These are phyloP conservation scores for Drosophila kambysellisi DNA, from an alignment of 2,888 invertebrate species.

Conservation along the genomic window DNA sequence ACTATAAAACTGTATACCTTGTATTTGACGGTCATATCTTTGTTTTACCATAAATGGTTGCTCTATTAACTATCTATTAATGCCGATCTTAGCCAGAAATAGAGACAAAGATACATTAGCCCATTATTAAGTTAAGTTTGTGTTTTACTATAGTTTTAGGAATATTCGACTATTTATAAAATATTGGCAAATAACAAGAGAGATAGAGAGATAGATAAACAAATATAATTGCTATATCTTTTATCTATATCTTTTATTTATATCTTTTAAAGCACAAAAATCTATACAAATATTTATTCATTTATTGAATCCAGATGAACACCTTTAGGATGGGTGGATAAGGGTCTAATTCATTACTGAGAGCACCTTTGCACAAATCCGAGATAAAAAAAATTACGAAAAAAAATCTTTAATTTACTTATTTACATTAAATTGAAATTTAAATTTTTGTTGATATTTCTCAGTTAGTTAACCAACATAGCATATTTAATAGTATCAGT, in stretches of 20 bases:
- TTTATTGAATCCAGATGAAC: background rate
- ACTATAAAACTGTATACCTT: no score
- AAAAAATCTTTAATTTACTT: background rate
- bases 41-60: background rate
- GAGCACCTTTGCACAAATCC: background rate
- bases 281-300: no score
- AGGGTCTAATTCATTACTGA: background rate
- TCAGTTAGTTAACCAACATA: background rate
- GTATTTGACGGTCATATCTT: no score
- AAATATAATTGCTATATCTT: background rate
- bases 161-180: background rate
- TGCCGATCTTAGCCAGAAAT: background rate
- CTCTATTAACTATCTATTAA: no score
- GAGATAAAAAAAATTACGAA: background rate
- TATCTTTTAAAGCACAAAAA: background rate
- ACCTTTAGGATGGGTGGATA: rapidly evolving
- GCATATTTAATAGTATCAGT: background rate
- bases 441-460: background rate
- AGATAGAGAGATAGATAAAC: no score
- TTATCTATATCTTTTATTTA: no score
- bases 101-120: background rate
- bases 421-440: no score
- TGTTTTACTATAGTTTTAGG: background rate
- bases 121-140: background rate
- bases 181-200: background rate